Percentiles rank a stretch among this genome's conserved stretches.
These are phyloP conservation scores for Lochmaea capreae DNA, from an alignment of 2,888 invertebrate species.

Conservation along the genomic window DNA sequence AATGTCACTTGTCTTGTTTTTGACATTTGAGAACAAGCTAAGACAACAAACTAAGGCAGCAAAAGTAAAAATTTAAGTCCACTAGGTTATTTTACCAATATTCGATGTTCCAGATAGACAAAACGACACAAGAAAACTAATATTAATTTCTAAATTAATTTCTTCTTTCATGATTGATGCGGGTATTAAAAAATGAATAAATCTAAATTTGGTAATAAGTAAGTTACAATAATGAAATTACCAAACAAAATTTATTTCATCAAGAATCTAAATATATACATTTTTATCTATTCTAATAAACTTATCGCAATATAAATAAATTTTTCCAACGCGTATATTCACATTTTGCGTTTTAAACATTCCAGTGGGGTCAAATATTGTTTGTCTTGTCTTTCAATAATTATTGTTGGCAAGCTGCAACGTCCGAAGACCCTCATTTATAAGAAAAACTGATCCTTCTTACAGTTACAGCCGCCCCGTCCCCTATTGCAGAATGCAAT, in stretches of 20 bases:
- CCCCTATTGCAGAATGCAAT: conserved; percentile 22
- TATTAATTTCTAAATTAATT: too few species aligned
- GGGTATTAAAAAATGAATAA: neutral
- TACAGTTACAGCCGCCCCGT: conserved; percentile 4
- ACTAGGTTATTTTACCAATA: too few species aligned
- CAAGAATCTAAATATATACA: neutral
- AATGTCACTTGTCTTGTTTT: too few species aligned
- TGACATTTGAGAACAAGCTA: too few species aligned
- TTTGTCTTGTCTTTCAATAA: neutral
- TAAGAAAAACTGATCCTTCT: neutral
- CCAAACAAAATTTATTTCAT: neutral
- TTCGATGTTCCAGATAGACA: too few species aligned
- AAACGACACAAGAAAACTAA: too few species aligned
- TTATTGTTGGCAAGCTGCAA: neutral
- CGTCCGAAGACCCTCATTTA: neutral
- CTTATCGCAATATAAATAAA: neutral
- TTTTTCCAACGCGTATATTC: neutral
- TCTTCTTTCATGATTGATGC: too few species aligned
- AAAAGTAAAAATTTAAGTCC: too few species aligned
- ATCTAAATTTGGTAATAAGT: neutral
- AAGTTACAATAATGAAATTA: too few species aligned
- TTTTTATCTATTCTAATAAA: neutral
- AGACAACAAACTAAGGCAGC: too few species aligned
- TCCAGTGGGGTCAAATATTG: neutral
- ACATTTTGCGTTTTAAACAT: neutral